Evolutionary conservation across 1,140 invertebrate genomes (phyloP).

Genomic region (Eubasilissa regina): DNA sequence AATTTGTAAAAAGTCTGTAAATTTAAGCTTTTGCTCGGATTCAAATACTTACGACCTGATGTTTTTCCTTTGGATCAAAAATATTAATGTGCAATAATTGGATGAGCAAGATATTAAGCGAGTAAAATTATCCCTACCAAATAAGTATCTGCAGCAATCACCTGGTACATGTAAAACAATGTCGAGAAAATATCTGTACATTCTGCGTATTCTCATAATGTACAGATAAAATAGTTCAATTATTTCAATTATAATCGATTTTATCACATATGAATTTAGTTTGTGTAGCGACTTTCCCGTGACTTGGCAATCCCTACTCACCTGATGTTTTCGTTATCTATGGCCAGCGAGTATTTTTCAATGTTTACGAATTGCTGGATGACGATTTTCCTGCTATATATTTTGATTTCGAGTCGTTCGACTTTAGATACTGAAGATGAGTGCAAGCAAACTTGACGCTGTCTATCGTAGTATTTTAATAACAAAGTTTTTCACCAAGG

Average conservation of each 20-base stretch:
- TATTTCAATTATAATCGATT: neutral
- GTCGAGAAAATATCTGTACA: no score
- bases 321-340: slow-evolving; percentile 35
- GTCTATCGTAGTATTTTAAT: slow-evolving; percentile 92
- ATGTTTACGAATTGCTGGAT: slow-evolving; percentile 42
- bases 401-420: slow-evolving; percentile 38
- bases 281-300: neutral
- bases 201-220: no score
- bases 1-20: no score
- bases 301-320: slow-evolving; percentile 11
- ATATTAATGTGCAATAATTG: no score
- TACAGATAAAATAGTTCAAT: no score
- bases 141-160: no score
- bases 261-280: neutral
- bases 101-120: no score
- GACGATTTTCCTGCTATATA: slow-evolving; percentile 43
- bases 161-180: no score
- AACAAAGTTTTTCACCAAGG: slow-evolving; percentile 95
- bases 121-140: no score
- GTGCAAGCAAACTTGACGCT: slow-evolving; percentile 86
- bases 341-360: slow-evolving; percentile 40
- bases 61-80: no score
- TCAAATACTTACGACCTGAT: no score
- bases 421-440: slow-evolving; percentile 72
- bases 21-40: no score